A percentile compares a stretch with the other conserved stretches of the same genome.
Conservation (phyloP, 2,113 vertebrate genomes). For the Empidonax alnorum region DNA sequence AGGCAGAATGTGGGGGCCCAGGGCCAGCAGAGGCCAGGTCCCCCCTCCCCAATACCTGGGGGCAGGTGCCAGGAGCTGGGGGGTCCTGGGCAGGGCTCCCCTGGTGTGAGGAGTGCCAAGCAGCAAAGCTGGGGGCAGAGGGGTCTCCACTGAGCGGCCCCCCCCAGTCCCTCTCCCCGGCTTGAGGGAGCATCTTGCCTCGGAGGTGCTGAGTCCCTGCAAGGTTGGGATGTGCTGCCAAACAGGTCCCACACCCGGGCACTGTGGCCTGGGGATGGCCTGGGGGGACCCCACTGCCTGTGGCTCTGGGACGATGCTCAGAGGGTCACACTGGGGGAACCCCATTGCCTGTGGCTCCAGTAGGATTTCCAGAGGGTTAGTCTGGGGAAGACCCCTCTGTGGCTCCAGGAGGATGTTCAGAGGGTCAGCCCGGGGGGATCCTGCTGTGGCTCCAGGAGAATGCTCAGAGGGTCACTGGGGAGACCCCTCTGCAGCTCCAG, state of each 20-base stretch:
- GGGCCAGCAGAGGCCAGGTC: neutral
- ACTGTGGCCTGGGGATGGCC: neutral
- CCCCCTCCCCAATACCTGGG: neutral
- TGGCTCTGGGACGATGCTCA: neutral
- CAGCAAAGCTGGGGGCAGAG: neutral
- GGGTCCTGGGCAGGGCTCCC: neutral
- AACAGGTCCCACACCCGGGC: neutral
- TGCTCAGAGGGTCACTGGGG: neutral
- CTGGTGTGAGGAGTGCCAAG: neutral
- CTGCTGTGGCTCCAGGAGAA: neutral
- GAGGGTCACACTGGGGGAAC: neutral
- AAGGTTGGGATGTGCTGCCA: neutral
- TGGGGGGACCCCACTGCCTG: neutral
- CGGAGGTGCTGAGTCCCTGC: neutral
- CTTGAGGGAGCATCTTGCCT: neutral
- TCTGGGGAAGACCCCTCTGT: too few relatives aligned
- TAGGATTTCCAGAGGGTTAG: neutral
- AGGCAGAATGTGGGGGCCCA: fast-evolving
- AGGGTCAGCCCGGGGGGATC: neutral
- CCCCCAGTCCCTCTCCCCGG: neutral
- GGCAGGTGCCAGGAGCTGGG: neutral
- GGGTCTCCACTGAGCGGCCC: neutral
- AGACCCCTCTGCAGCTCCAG: neutral
- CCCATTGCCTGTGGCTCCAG: neutral
- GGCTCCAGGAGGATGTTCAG: neutral